Evolutionary conservation across 2,797 vertebrate species (phyloP).

Genomic region (Eospalax fontanierii): DNA sequence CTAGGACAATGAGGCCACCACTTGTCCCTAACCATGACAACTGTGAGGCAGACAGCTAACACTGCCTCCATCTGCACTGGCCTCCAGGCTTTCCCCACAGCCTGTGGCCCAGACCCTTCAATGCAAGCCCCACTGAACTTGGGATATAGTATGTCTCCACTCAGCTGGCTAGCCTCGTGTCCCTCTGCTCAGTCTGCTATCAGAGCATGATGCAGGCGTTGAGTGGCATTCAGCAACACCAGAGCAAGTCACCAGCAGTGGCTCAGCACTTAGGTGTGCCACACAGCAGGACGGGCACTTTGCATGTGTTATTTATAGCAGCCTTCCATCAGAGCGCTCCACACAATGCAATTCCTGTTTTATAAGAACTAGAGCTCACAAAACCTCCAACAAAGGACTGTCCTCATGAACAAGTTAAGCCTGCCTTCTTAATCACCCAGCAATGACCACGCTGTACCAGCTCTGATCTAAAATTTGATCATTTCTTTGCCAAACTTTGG

Average conservation of each 20-base stretch:
- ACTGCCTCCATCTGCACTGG: too few species aligned
- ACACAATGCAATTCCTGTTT: not conserved
- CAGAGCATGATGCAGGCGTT: not conserved
- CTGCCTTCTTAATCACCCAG: not conserved
- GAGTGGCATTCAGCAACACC: not conserved
- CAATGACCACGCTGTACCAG: not conserved
- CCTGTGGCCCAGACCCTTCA: too few species aligned
- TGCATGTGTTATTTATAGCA: fast-evolving
- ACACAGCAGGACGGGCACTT: not conserved
- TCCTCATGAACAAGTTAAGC: not conserved
- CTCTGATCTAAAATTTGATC: not conserved
- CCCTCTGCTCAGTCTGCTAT: not conserved
- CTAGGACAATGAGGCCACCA: not conserved
- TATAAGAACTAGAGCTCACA: not conserved
- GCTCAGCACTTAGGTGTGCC: too few species aligned
- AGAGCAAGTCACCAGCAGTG: not conserved
- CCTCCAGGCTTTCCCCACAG: not conserved
- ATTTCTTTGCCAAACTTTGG: not conserved
- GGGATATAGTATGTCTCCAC: too few species aligned
- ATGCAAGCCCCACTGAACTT: not conserved
- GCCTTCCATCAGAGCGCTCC: not conserved
- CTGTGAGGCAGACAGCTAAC: not conserved
- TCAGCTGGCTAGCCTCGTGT: fast-evolving
- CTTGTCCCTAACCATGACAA: not conserved
- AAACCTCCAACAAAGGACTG: not conserved